These are phyloP conservation scores for Morpho achilles DNA, from an alignment of 2,888 invertebrate genomes.

Conservation along the genomic window DNA sequence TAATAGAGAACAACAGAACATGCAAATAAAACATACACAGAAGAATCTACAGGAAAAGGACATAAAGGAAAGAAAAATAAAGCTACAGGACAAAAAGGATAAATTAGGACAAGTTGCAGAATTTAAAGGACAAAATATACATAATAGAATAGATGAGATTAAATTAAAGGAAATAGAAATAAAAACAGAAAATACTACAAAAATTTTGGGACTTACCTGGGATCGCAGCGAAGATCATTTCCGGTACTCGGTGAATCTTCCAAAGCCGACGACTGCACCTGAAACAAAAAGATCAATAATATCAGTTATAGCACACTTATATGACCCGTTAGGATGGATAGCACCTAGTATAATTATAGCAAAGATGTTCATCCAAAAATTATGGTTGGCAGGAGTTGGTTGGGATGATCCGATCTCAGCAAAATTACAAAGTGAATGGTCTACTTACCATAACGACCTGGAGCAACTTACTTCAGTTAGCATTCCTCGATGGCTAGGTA, in stretches of 20 bases:
- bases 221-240: conserved; percentile 8
- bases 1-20: background rate
- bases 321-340: conserved; percentile 9
- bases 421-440: conserved; percentile 20
- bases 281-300: conserved; percentile 18
- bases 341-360: no score
- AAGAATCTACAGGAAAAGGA: background rate
- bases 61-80: background rate
- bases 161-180: background rate
- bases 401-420: conserved; percentile 16
- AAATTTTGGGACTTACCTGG: conserved; percentile 17
- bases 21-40: no score
- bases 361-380: no score
- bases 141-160: background rate
- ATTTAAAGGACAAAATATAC: background rate
- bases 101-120: background rate
- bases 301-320: conserved; percentile 22
- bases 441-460: conserved; percentile 21
- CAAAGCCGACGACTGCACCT: background rate
- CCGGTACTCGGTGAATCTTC: conserved; percentile 4
- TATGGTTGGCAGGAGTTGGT: no score
- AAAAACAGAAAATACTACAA: conserved; percentile 5
- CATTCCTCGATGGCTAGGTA: conserved; percentile 26
- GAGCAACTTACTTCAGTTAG: conserved; percentile 8
- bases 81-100: background rate